Base-by-base conservation (phyloP, 2,888 invertebrate species). In the Embidobia sp. region DNA sequence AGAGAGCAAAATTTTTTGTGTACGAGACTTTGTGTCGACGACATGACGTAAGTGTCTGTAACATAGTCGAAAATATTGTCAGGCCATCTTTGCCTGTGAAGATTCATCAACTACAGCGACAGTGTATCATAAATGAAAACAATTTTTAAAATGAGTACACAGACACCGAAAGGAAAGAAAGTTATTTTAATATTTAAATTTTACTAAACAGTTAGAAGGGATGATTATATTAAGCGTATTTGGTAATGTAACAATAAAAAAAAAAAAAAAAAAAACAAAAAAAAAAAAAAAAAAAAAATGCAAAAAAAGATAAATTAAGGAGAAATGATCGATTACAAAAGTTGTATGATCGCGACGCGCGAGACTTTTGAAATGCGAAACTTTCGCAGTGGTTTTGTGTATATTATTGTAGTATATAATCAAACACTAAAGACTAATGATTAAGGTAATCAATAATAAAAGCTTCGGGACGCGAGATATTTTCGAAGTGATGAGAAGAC, bases 401-500 rank as follows among this genome's bases (percentile, higher is more conserved):
- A 87, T 84, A 87, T 87, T 86, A 86, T 78, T 87, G 85, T 87
- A 87, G 86, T 84, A 85, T 87, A 83, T 29, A 27, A 87, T 87
- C 87, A 87, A 87, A 87, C 83, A 87, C 87, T 87, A 87, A 87
- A 87, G 87, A 87, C 87, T 87, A 87, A 87, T 86, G 85, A 87
- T 86, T 87, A 87, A 87, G 87, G 83, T 86, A 84, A 87, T 82
- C 83, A 82, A 85, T 81, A 69, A 82, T 42, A 55, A 49, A 59
- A 81, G 81, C 82, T 84, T 83, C 81, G 83, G 79, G 82, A 80
- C 80, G 79, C 80, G 82, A 82, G 82, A 83, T 83, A 83, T 82
- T 82, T 83, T 82, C 82, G 78, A 81, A 83, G 80, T 78, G 76
- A 77, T 73, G 78, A 72, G 37, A 27, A 46, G 70, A 73, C 76